These are phyloP conservation scores for Anthopleura sola DNA, from an alignment of 64 coral and sea anemone species.

Conservation along the genomic window DNA sequence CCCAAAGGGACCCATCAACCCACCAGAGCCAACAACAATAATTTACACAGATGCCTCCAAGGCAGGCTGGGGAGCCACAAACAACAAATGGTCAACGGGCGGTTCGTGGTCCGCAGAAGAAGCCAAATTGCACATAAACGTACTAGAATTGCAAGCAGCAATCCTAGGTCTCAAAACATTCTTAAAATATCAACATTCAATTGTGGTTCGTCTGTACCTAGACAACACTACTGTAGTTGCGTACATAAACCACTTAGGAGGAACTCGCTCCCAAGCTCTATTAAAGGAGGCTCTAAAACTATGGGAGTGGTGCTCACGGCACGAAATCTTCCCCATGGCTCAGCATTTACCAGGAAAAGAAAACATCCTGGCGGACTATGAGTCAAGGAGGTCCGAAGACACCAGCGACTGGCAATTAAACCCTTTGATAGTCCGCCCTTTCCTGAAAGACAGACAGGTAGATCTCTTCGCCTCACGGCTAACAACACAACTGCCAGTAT, in stretches of 20 bases:
- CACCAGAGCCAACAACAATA: neutral
- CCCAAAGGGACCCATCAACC: neutral
- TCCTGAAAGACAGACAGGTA: neutral
- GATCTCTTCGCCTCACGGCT: no score
- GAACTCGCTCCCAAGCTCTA: constrained; percentile 6
- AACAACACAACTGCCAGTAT: no score
- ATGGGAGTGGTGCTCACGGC: constrained; percentile 22
- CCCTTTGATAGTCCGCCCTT: neutral
- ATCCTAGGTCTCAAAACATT: constrained; percentile 24
- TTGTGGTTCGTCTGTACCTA: neutral
- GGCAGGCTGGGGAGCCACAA: constrained; percentile 18
- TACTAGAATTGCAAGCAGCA: constrained; percentile 30
- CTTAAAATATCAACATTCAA: neutral
- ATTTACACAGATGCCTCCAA: constrained; percentile 34
- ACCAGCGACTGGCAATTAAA: constrained; percentile 25
- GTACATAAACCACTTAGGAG: no score
- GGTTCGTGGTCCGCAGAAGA: constrained; percentile 28
- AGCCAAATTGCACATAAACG: constrained; percentile 35
- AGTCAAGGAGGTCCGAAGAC: neutral
- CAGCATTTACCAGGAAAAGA: constrained; percentile 5
- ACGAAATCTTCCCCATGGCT: constrained; percentile 3
- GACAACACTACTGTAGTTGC: constrained; percentile 48
- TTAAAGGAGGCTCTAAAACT: neutral
- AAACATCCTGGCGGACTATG: constrained; percentile 22
- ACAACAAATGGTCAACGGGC: neutral